These are phyloP conservation scores for Pelobates cultripes DNA, from an alignment of 2,797 vertebrate genomes.

Conservation along the genomic window DNA sequence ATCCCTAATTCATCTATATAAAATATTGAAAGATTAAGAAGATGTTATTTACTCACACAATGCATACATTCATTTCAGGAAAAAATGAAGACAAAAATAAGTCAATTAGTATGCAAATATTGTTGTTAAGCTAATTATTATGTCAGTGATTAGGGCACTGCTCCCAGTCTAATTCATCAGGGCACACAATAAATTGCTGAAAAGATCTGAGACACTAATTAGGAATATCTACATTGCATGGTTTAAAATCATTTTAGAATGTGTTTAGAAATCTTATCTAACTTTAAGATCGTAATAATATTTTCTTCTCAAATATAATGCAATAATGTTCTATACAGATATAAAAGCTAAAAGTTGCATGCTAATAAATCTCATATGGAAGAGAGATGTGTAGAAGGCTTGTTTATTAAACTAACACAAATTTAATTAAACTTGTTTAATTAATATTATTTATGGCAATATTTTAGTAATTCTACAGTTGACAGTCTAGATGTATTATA, in stretches of 20 bases:
- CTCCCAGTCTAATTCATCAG: constrained; percentile 47
- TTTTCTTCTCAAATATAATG: background rate
- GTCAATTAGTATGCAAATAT: constrained; percentile 46
- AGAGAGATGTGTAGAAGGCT: too few relatives aligned
- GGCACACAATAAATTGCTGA: constrained; percentile 24
- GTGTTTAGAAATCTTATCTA: background rate
- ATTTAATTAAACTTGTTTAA: too few relatives aligned
- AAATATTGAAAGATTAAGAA: background rate
- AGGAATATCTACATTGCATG: constrained; percentile 22
- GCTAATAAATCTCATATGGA: too few relatives aligned
- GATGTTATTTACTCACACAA: background rate
- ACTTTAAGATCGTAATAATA: background rate
- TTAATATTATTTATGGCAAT: too few relatives aligned
- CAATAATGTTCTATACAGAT: background rate
- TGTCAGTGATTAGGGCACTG: constrained; percentile 39
- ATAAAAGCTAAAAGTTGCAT: background rate
- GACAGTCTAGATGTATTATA: too few relatives aligned
- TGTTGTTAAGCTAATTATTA: constrained; percentile 43
- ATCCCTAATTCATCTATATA: too few relatives aligned
- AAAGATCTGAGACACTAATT: constrained; percentile 34
- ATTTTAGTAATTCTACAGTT: too few relatives aligned
- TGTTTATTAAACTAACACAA: too few relatives aligned
- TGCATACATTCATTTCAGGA: background rate
- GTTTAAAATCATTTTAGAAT: too few relatives aligned
- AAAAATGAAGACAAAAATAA: constrained; percentile 10